A percentile compares a stretch with the other conserved stretches of the same genome.
Conservation (phyloP, 1,140 invertebrate genomes). For the Eumaeus atala region DNA sequence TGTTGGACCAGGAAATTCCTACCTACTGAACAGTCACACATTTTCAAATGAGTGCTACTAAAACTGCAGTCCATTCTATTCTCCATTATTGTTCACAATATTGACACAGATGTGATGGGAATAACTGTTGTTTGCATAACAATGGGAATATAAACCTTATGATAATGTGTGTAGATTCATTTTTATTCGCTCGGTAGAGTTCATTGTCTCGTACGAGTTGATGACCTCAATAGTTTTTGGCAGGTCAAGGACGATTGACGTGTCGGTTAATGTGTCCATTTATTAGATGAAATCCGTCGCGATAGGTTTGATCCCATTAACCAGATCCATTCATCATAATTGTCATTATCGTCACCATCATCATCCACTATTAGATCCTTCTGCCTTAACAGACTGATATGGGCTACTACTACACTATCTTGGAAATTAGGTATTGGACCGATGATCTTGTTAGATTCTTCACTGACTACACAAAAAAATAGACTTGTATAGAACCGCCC, state of each 20-base stretch:
- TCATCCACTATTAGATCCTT: no score
- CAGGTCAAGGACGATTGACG: slow-evolving; percentile 1
- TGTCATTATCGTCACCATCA: background rate
- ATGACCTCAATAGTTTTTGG: slow-evolving; percentile 10
- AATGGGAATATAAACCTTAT: slow-evolving; percentile 7
- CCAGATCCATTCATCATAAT: background rate
- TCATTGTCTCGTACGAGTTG: slow-evolving; percentile 12
- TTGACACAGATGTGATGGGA: slow-evolving; percentile 15
- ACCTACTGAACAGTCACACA: no score
- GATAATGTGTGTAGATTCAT: slow-evolving; percentile 8
- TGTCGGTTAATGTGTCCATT: background rate
- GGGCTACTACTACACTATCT: no score
- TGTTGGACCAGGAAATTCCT: no score
- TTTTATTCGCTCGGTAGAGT: slow-evolving; percentile 7
- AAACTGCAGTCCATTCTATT: no score
- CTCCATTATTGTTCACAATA: slow-evolving; percentile 1
- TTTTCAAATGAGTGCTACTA: no score
- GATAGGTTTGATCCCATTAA: no score
- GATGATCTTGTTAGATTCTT: no score
- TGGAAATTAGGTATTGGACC: no score
- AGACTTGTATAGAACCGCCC: no score
- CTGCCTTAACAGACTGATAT: no score
- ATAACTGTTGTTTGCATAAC: slow-evolving; percentile 15
- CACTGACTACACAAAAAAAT: no score
- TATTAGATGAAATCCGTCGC: background rate